Conservation (phyloP, 92 coral and sea anemone species). For the Phymanthus crucifer region DNA sequence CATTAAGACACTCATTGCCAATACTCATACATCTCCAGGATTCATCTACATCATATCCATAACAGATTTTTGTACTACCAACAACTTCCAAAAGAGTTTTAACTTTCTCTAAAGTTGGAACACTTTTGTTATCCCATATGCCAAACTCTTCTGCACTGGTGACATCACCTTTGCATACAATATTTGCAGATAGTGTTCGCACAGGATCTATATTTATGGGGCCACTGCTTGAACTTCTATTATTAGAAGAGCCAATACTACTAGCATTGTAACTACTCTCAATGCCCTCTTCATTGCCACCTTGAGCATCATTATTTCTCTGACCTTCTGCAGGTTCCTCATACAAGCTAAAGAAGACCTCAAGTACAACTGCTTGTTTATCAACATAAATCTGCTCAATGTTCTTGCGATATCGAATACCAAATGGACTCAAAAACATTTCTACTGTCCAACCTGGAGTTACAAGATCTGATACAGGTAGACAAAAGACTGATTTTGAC, state of each 20-base stretch:
- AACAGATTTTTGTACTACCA: background rate
- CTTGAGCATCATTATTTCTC: background rate
- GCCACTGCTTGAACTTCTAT: background rate
- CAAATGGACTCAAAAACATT: background rate
- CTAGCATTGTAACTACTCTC: background rate
- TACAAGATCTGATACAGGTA: slow-evolving; percentile 1
- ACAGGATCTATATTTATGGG: background rate
- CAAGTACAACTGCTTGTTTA: slow-evolving; percentile 5
- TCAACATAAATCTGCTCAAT: background rate
- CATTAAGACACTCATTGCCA: background rate
- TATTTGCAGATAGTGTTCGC: background rate
- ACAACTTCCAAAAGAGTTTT: background rate
- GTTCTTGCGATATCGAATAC: background rate
- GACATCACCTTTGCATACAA: slow-evolving; percentile 3
- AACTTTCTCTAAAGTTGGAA: slow-evolving; percentile 10
- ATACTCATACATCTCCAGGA: background rate
- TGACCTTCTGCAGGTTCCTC: background rate
- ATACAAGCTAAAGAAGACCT: slow-evolving; percentile 5
- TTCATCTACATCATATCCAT: background rate
- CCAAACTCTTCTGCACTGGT: background rate
- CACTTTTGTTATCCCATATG: slow-evolving; percentile 20
- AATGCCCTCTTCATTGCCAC: background rate
- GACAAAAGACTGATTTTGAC: slow-evolving; percentile 8
- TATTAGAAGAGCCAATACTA: background rate
- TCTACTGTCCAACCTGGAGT: slow-evolving; percentile 14